Evolutionary conservation across 92 coral and sea anemone species (phyloP), one percentile per base, ranked within the genome.

Genomic region (Galaxea fascicularis): DNA sequence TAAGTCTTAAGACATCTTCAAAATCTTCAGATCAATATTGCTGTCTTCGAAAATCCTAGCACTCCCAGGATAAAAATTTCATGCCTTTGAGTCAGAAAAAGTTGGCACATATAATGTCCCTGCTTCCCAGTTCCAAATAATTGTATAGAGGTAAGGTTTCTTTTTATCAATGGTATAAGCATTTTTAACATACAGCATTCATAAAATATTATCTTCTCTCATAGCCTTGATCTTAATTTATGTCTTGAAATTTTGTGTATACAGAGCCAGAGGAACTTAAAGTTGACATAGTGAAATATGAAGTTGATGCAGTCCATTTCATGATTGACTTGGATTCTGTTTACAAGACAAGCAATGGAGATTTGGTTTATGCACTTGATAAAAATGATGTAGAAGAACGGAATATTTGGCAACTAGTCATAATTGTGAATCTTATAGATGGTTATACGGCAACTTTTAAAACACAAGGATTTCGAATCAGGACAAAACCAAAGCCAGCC

Each of bases 241-340:
- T 35, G 41, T 2, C 6, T 35, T 35, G 41, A 35, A 35, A 35
- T 59, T 71, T 44, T 30, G 41, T 85, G 27, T 5, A 35, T 14
- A 47, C 89, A 94, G 98, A 95, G n/a, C 78, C 98, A 0, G 65
- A 84, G 39, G 95, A 94, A 60, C 89, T 94, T 10, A 87, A 85
- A 59, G 92, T 94, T 4, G 69, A 12, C 31, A 41, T 73, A 21
- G 82, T 68, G 47, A 66, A 45, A 49, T 76, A 78, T 20, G 94
- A 77, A 62, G 28, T 51, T 18, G 71, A 64, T 39, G 74, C 78
- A 73, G 88, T 86, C 10, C 67, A 85, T 63, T 91, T 96, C 52
- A 82, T 88, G 30, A 87, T 96, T n/a, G 93, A 96, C 77, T 87
- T 96, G 25, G 99, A 96, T 72, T 88, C 98, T 0, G 98, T 94